Conservation (phyloP, 2,113 vertebrate genomes). For the Gnathochromis pfefferi region DNA sequence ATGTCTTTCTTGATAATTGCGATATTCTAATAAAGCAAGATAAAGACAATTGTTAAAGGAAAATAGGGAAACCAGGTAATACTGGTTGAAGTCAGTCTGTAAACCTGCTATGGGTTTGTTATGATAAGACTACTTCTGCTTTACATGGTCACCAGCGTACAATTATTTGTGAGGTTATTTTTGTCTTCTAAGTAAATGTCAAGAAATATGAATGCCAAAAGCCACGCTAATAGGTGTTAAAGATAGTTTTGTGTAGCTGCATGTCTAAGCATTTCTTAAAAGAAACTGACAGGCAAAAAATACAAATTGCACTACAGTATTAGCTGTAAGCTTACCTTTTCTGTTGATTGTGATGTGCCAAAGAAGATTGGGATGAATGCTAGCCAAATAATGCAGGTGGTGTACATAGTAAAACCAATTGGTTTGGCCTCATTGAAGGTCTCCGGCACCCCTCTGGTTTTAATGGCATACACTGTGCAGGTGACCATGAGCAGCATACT, state of each 20-base stretch:
- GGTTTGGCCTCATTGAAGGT: slow-evolving; percentile 99
- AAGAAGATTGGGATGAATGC: slow-evolving; percentile 97
- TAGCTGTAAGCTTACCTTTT: slow-evolving; percentile 69
- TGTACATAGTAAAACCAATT: slow-evolving; percentile 85
- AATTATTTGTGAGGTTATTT: background rate
- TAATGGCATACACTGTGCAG: slow-evolving; percentile 86
- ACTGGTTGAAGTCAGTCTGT: background rate
- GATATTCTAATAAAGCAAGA: background rate
- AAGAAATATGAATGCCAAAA: background rate
- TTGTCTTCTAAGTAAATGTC: background rate
- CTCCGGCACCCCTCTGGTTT: slow-evolving; percentile 95
- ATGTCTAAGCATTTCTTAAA: background rate
- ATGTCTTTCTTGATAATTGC: background rate
- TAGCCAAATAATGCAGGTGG: slow-evolving; percentile 76
- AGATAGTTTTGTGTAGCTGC: background rate
- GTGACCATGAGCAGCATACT: slow-evolving; percentile 99
- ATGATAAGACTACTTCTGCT: background rate
- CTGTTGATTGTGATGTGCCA: slow-evolving; percentile 90
- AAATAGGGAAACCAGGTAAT: background rate
- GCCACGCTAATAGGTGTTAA: background rate
- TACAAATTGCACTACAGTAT: background rate
- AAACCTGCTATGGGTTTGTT: background rate
- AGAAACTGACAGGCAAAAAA: background rate
- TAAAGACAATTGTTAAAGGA: background rate
- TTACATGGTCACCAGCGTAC: background rate